Evolutionary conservation across 2,888 invertebrate species (phyloP), one percentile per base, ranked within the genome.

Genomic region (Drosophila nigritarsus): DNA sequence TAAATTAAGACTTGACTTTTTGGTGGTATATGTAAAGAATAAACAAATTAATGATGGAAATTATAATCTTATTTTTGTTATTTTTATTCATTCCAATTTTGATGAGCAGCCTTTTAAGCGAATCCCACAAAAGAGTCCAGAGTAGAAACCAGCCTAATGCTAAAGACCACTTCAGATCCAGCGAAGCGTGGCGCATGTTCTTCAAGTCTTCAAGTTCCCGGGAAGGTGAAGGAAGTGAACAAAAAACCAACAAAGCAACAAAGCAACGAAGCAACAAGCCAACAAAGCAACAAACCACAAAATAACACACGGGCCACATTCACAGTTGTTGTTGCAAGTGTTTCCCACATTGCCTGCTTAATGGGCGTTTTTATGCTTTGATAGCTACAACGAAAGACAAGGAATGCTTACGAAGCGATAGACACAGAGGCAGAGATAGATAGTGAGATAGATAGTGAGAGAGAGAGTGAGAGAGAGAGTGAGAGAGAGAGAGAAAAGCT

Each of bases 301-400:
- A 54, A 66, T 24, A 40, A 50, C 54, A 45, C 38, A 42, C 60
- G 55, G 49, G 29, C 45, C 34, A 24, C 53, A 53, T 40, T 7
- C 27, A 15, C 51, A 51, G 51, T 8, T 20, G 30, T 32, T 18
- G 36, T 29, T 49, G 62, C 75, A 79, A 82, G 75, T 81, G 78
- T 77, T 81, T 77, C 81, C 78, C 83, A 80, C 86, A 78, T 69
- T 50, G 65, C 45, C 63, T 48, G 65, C 40, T 73, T 84, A 85
- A 89, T 89, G 82, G 77, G 80, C 89, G 84, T 89, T 85, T 85
- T 89, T 70, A 89, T 85, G 85, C 89, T 85, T 80, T 75, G 85
- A 82, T 89, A 85, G 73, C 70, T 71, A 20, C 50, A 60, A 27
- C 38, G 55, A 56, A 60, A 48, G 60, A 7, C n/a, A 29, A 6